Evolutionary conservation across 2,113 vertebrate genomes (phyloP).

Genomic region (Mirounga angustirostris): DNA sequence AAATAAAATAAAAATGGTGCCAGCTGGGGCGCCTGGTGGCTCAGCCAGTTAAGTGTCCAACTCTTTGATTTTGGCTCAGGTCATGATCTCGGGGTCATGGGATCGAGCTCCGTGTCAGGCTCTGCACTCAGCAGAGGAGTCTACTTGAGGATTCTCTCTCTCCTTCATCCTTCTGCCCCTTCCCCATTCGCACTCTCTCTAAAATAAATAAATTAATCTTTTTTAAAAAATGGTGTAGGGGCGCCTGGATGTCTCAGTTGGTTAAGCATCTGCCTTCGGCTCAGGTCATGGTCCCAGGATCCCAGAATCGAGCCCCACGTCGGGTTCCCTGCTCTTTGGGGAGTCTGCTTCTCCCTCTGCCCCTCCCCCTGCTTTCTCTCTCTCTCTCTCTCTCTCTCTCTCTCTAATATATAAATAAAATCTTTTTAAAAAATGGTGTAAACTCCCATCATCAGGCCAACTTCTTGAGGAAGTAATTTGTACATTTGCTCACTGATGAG

Average conservation of each 20-base stretch:
- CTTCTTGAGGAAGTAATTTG: not conserved
- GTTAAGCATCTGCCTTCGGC: not conserved
- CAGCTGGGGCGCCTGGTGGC: not conserved
- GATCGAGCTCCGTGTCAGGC: not conserved
- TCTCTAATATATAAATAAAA: not conserved
- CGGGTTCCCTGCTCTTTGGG: not conserved
- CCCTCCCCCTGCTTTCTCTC: not conserved
- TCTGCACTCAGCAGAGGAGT: not conserved
- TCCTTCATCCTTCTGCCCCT: not conserved
- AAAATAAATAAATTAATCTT: not conserved
- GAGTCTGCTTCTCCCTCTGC: not conserved
- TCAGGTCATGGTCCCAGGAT: not conserved
- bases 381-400: not conserved
- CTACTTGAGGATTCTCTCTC: not conserved
- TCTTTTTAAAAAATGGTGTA: not conserved
- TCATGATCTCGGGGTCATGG: not conserved
- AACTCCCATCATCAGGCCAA: not conserved
- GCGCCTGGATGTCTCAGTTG: not conserved
- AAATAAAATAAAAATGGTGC: not conserved
- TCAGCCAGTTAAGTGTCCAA: not conserved
- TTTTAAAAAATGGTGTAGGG: not conserved
- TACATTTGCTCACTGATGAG: not conserved
- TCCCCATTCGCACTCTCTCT: not conserved
- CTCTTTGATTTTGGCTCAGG: not conserved
- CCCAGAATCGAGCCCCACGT: not conserved